A percentile compares a stretch with the other conserved stretches of the same genome.
Conservation (phyloP, 2,113 vertebrate genomes). For the Microtus pennsylvanicus region DNA sequence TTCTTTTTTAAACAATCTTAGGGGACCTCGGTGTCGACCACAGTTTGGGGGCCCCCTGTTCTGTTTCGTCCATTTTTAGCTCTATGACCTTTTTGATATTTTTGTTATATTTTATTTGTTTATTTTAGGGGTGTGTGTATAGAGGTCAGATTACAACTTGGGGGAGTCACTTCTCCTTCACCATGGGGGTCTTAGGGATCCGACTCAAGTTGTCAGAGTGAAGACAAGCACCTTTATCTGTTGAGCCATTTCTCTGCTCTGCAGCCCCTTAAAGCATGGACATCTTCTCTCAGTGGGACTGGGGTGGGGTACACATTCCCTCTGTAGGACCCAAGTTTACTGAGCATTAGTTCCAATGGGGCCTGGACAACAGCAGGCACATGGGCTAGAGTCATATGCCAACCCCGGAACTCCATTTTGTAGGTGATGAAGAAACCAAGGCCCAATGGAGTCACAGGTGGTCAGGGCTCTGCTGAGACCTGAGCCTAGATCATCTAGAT, state of each 20-base stretch:
- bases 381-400: background rate
- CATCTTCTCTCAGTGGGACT: background rate
- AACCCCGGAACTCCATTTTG: background rate
- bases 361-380: accelerated
- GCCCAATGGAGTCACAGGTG: background rate
- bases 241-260: no score
- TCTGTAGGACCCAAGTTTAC: no score
- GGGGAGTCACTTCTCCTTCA: no score
- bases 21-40: background rate
- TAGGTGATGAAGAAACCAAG: background rate
- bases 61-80: background rate
- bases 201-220: background rate
- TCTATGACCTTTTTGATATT: background rate
- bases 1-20: background rate
- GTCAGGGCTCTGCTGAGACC: background rate
- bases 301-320: accelerated
- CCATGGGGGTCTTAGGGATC: no score
- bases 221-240: background rate
- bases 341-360: accelerated
- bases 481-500: background rate
- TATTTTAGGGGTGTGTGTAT: background rate
- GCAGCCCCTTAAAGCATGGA: background rate
- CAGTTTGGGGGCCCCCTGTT: background rate
- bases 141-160: background rate
- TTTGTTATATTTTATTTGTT: background rate